Base-by-base conservation (phyloP, 2,113 vertebrate genomes). In the Panthera leo region DNA sequence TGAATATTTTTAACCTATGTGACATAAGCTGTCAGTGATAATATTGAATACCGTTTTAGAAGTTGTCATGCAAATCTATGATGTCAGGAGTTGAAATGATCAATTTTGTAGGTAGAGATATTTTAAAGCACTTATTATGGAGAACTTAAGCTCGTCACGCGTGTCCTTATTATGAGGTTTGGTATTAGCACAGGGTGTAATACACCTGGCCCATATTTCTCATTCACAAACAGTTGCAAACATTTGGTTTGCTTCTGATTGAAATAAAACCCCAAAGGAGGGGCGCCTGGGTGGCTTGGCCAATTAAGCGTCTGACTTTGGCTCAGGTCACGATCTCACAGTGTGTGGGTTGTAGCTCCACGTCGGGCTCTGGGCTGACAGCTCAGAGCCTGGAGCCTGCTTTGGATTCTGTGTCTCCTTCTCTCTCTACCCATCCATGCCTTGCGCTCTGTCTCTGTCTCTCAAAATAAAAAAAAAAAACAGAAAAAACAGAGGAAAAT, bases 111-210 rank as follows among this genome's bases (percentile, higher is more conserved):
- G 21, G 27, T 12, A 51, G n/a, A 18, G 16, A 7, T 36, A 34
- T 75, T 82, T 78, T 75, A 55, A 89, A 73, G 80, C n/a, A 42
- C 2, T 25, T 45, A 21, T 34, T 42, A 53, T 31, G 58, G n/a
- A 68, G 68, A 48, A 45, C 2, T 0, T 58, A 31, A 68, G 14
- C 16, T n/a, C 8, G 7, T 29, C 7, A 8, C 7, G 11, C 0
- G 2, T 29, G 34, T 65, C 70, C 29, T 68, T 68, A 2, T 61
- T 36, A 5, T 65, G 61, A n/a, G 68, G 34, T 42, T 70, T 39
- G 42, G 53, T 36, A 9, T 4, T 48, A 34, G 18, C 23, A 29
- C 4, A 5, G 36, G 36, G 8, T 34, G 1, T 4, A 23, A 34
- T 6, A 3, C 9, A 9, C 7, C 1, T 27, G 58, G 65, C 51